phyloP scores from a whole-genome alignment of 2,113 vertebrate genomes.

The Cyphomyrus plagiostoma region DNA sequence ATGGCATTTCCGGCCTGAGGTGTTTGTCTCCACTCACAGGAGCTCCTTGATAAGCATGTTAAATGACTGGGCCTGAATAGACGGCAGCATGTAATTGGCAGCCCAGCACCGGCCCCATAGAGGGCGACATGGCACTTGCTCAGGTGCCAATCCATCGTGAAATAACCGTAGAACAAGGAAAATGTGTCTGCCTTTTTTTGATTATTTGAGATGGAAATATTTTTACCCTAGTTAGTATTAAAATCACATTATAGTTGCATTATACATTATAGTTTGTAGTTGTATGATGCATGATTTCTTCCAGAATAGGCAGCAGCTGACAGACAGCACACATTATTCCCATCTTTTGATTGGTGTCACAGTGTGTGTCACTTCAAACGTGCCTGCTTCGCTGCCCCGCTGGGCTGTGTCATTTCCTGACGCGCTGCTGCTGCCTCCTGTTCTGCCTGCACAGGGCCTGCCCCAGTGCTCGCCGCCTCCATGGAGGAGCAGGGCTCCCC shows the following conservation, averaged over 20 bases:
- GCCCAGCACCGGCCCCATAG: conserved; percentile 43
- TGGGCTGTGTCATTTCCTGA: not conserved
- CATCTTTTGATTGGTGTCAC: not conserved
- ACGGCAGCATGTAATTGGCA: conserved; percentile 54
- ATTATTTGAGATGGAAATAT: not conserved
- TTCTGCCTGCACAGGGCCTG: not conserved
- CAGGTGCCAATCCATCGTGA: not conserved
- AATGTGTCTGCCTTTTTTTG: not conserved
- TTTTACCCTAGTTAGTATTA: not conserved
- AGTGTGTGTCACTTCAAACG: not conserved
- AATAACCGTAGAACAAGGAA: not conserved
- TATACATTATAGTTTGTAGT: not conserved
- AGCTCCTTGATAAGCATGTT: conserved; percentile 59
- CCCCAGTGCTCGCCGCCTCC: not conserved
- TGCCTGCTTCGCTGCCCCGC: not conserved
- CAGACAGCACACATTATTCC: not conserved
- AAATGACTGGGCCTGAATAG: conserved; percentile 55
- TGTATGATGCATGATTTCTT: not conserved
- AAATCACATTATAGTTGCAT: not conserved
- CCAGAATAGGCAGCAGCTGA: not conserved
- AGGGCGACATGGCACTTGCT: not conserved
- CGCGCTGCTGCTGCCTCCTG: not conserved
- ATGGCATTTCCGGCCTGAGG: not conserved
- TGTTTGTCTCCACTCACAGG: conserved; percentile 45
- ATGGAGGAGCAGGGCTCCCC: not conserved